Percentiles rank a stretch among this genome's conserved stretches.
phyloP scores from a whole-genome alignment of 1,140 invertebrate species.

The Heliothis subflexa region DNA sequence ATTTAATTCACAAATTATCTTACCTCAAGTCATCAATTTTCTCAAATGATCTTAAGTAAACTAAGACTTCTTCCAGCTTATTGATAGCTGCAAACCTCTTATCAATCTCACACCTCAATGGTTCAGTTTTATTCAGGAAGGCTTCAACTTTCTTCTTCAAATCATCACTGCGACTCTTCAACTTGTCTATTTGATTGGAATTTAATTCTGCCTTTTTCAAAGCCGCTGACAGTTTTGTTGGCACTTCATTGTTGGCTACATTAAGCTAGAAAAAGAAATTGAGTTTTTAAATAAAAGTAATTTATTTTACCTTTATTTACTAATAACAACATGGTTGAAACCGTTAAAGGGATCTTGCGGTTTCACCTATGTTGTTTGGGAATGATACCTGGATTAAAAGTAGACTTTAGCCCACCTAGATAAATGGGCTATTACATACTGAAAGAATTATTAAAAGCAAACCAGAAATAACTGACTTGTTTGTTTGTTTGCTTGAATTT shows the following conservation, averaged over 20 bases:
- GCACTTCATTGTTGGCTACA: conserved; percentile 75
- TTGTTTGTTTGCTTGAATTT: too few species aligned
- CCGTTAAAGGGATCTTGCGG: too few species aligned
- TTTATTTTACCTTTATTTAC: background rate
- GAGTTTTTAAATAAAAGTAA: background rate
- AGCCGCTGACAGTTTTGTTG: conserved; percentile 75
- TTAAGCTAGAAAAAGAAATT: conserved; percentile 67
- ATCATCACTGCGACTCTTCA: conserved; percentile 69
- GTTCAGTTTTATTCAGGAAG: conserved; percentile 74
- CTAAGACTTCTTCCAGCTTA: conserved; percentile 75
- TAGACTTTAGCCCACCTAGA: too few species aligned
- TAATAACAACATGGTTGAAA: background rate
- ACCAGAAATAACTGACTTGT: too few species aligned
- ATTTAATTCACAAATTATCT: too few species aligned
- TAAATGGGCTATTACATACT: too few species aligned
- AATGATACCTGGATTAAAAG: too few species aligned
- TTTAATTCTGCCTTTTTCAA: conserved; percentile 78
- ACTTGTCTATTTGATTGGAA: conserved; percentile 72
- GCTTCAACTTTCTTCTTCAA: conserved; percentile 70
- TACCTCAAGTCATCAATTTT: conserved; percentile 81
- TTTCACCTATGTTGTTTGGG: too few species aligned
- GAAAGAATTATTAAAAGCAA: too few species aligned
- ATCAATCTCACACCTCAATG: conserved; percentile 70
- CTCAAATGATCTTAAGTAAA: conserved; percentile 81
- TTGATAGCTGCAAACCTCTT: conserved; percentile 75